A percentile compares a stretch with the other conserved stretches of the same genome.
These are phyloP conservation scores for Leiothrix lutea DNA, from an alignment of 2,113 vertebrate genomes.

Conservation along the genomic window DNA sequence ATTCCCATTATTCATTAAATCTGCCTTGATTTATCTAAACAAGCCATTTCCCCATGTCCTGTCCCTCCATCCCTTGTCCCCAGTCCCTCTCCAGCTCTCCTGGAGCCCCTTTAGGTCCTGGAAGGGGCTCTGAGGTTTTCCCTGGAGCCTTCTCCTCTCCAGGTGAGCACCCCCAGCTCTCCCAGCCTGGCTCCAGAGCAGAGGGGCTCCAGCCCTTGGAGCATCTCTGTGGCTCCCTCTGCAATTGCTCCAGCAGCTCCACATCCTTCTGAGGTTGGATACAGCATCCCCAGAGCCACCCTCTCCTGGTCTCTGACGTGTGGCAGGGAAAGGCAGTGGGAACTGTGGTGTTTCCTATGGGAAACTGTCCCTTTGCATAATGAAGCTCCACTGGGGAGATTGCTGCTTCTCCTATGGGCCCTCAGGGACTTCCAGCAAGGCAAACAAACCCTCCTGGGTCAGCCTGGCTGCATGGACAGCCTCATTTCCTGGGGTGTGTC, in stretches of 20 bases:
- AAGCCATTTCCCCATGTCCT: background rate
- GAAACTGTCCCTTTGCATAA: background rate
- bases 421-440: background rate
- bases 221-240: background rate
- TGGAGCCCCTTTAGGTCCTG: background rate
- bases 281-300: background rate
- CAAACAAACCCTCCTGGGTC: background rate
- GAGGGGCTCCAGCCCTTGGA: background rate
- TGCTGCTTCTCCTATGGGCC: background rate
- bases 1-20: background rate
- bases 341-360: background rate
- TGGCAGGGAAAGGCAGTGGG: background rate
- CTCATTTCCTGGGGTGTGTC: background rate
- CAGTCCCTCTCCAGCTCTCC: background rate
- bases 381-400: background rate
- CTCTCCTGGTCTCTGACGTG: background rate
- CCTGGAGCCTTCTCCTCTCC: background rate
- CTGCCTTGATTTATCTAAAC: background rate
- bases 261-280: rapidly evolving
- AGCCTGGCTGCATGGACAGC: background rate
- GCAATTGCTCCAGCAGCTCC: background rate
- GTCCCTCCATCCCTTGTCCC: background rate
- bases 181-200: background rate
- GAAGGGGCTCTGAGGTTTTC: background rate
- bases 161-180: background rate